Evolutionary conservation across 2,113 vertebrate genomes (phyloP), one percentile per base, ranked within the genome.

Genomic region (Centropus bengalensis): DNA sequence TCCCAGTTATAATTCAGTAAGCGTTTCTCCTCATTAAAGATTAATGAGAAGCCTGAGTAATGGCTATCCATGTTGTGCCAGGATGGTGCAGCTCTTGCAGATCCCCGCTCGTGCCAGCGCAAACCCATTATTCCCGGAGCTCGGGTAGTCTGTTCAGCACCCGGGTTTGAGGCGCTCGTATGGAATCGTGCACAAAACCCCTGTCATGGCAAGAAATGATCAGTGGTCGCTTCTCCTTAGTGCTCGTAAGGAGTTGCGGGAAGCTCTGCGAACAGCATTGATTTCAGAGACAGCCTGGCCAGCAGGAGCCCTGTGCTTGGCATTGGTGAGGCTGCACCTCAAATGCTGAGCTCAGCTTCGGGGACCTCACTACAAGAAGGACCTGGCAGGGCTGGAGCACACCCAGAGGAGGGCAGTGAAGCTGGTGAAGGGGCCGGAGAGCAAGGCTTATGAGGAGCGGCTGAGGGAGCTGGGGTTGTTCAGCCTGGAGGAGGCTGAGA

Each of bases 91-190:
- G 51, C 54, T 38, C 15, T 32, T 42, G 54, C 60, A 75, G 54
- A 59, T 56, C 45, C 38, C 17, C 19, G 42, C 51, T 54, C 8
- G 0, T 45, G 42, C 26, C 38, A 36, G 18, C 19, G 49, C 67
- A 52, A 79, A 45, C 6, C 26, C 8, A 56, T 58, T 66, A 45
- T 59, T 59, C 16, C 1, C 0, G 40, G 67, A 51, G 32, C 47
- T 15, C 26, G 12, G 12, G 26, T 7, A 22, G 12, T 47, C 56
- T n/a, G 33, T 51, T 42, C 27, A 47, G 56, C 55, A 55, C 17
- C 5, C 0, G 1, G 32, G 8, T 14, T 38, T 14, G 18, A 56
- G 45, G 20, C 9, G 12, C 24, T 20, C n/a, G 5, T 5, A 1
- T 73, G 60, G 42, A 32, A 32, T 1, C 12, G 24, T 73, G 55